phyloP scores from a whole-genome alignment of 2,113 vertebrate species.

The Tichodroma muraria region DNA sequence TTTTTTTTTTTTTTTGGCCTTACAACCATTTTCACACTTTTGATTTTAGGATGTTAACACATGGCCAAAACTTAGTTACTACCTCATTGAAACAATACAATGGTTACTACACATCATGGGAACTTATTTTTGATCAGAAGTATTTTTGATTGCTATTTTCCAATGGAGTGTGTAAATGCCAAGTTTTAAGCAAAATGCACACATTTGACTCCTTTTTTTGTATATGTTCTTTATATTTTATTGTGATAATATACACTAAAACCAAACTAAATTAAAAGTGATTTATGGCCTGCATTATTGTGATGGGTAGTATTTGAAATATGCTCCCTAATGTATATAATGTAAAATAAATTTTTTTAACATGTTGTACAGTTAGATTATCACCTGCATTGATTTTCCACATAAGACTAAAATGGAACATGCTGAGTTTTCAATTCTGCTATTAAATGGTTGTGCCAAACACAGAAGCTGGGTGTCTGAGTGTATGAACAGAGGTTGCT shows the following conservation, averaged over 20 bases:
- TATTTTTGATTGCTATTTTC: constrained; percentile 69
- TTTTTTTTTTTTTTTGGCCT: constrained; percentile 66
- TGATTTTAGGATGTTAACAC: constrained; percentile 70
- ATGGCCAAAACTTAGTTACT: constrained; percentile 83
- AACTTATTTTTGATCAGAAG: constrained; percentile 67
- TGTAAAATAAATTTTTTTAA: constrained; percentile 86
- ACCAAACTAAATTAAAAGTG: constrained; percentile 70
- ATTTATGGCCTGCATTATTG: constrained; percentile 73
- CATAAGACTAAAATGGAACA: not conserved
- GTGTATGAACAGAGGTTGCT: not conserved
- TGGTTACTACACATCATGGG: constrained; percentile 70
- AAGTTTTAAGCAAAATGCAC: constrained; percentile 69
- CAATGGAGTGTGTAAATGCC: constrained; percentile 67
- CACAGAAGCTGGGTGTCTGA: not conserved
- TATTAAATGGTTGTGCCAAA: constrained; percentile 46
- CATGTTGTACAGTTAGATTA: constrained; percentile 68
- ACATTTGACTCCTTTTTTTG: constrained; percentile 64
- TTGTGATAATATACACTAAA: constrained; percentile 75
- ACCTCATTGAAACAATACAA: constrained; percentile 77
- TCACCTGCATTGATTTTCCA: constrained; percentile 53
- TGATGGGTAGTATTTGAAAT: constrained; percentile 75
- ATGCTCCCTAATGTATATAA: constrained; percentile 77
- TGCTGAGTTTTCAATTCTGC: constrained; percentile 8
- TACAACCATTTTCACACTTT: constrained; percentile 65
- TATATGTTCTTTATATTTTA: constrained; percentile 75